Conservation (phyloP, 2,113 vertebrate species). For the Daphoenositta chrysoptera region DNA sequence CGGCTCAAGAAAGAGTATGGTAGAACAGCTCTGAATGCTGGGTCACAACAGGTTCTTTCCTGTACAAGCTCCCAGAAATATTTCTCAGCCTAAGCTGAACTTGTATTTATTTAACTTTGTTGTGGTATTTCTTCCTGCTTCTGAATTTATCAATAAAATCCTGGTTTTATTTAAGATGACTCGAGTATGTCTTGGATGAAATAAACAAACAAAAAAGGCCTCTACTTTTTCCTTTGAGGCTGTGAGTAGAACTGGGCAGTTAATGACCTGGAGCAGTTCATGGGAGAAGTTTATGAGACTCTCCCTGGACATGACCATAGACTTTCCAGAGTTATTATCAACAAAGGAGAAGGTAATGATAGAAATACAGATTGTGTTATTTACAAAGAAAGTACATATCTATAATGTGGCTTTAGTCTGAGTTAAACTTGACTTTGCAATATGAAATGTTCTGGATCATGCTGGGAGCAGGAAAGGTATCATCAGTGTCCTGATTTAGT, state of each 20-base stretch:
- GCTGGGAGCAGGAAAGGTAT: not conserved
- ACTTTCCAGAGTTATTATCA: not conserved
- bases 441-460: not conserved
- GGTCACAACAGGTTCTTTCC: not conserved
- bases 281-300: not conserved
- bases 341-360: not conserved
- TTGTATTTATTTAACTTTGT: not conserved
- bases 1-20: not conserved
- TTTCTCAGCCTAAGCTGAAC: not conserved
- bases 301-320: not conserved
- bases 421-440: not conserved
- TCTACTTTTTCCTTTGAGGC: not conserved
- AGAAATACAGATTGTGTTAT: not conserved
- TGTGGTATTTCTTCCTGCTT: constrained; percentile 23
- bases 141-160: constrained; percentile 50
- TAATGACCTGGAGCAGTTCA: not conserved
- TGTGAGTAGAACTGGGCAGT: not conserved
- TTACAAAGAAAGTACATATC: not conserved
- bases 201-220: not conserved
- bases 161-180: constrained; percentile 13
- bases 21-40: not conserved
- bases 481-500: not conserved
- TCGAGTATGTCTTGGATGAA: constrained; percentile 33
- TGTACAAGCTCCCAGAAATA: not conserved
- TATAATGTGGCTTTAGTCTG: not conserved